Evolutionary conservation across 1,140 invertebrate genomes (phyloP), one percentile per base, ranked within the genome.

Genomic region (Drosophila nigromelanica): DNA sequence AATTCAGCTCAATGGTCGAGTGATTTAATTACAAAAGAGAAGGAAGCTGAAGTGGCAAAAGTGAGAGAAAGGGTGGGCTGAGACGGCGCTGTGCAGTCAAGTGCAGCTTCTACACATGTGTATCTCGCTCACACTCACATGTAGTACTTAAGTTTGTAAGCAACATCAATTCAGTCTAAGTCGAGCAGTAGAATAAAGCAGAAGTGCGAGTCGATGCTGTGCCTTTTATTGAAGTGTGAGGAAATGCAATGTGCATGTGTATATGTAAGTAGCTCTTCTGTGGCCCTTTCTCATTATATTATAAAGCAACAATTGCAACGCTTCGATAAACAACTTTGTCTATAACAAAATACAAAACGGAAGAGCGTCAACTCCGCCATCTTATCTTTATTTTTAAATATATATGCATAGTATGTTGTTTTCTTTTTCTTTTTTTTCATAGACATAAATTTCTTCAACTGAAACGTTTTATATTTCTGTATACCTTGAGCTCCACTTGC

Each of bases 21-120:
- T 87, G 82, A 86, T 86, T 86, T 86, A 86, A 86, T 86, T 86
- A 86, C 67, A 70, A 78, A 72, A 76, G 67, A 64, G 50, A 52
- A 37, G 61, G 47, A 37, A 33, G 40, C 11, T 58, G 37, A 51
- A 55, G 35, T 51, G 33, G 14, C n/a, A n/a, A 11, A 21, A 55
- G 40, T 47, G 60, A 39, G 33, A 5, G 5, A 18, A 5, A 58
- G 15, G 15, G 40, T 35, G 42, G 42, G 33, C 43, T 30, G 33
- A 33, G 40, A 15, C 27, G 58, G 21, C 45, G 55, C 48, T 82
- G 80, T 85, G 82, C 81, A 86, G 78, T 87, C 81, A 86, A 87
- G 82, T 86, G 81, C 75, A 37, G 35, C 42, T 43, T 48, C 18
- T 71, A 45, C 40, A 12, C 37, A 50, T 54, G 12, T 39, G 11